phyloP scores from a whole-genome alignment of 2,888 invertebrate genomes.

The Salpingus planirostris region DNA sequence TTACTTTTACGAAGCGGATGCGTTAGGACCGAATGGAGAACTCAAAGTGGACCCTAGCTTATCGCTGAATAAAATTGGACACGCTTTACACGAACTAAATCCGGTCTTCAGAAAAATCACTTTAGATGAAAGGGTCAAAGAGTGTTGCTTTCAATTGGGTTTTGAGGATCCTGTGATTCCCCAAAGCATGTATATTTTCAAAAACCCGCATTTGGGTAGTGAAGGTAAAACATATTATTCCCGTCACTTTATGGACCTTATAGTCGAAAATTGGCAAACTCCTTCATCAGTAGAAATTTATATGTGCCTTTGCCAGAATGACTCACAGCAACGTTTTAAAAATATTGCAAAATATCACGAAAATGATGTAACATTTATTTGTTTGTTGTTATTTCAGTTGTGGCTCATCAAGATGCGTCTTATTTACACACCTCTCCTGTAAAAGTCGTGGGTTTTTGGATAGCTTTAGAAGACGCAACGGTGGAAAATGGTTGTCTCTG shows the following conservation, averaged over 20 bases:
- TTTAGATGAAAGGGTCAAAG: slow-evolving; percentile 74
- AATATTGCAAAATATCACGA: too few species aligned
- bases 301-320: neutral
- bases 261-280: too few species aligned
- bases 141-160: slow-evolving; percentile 62
- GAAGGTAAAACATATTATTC: slow-evolving; percentile 60
- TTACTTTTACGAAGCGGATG: slow-evolving; percentile 82
- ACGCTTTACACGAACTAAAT: slow-evolving; percentile 75
- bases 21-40: slow-evolving; percentile 66
- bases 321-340: too few species aligned
- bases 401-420: slow-evolving; percentile 77
- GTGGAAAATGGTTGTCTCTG: slow-evolving; percentile 91
- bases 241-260: too few species aligned
- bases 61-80: slow-evolving; percentile 79
- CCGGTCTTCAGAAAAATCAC: slow-evolving; percentile 75
- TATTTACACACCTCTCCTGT: slow-evolving; percentile 81
- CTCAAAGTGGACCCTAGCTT: slow-evolving; percentile 56
- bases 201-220: slow-evolving; percentile 85
- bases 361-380: too few species aligned
- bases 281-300: too few species aligned
- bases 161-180: slow-evolving; percentile 73
- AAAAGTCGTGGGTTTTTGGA: slow-evolving; percentile 84
- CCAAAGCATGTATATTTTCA: slow-evolving; percentile 98
- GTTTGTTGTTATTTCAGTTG: slow-evolving; percentile 57
- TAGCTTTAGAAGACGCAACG: slow-evolving; percentile 90